Conservation (phyloP, 1,140 invertebrate genomes). For the Drosophila burlai region DNA sequence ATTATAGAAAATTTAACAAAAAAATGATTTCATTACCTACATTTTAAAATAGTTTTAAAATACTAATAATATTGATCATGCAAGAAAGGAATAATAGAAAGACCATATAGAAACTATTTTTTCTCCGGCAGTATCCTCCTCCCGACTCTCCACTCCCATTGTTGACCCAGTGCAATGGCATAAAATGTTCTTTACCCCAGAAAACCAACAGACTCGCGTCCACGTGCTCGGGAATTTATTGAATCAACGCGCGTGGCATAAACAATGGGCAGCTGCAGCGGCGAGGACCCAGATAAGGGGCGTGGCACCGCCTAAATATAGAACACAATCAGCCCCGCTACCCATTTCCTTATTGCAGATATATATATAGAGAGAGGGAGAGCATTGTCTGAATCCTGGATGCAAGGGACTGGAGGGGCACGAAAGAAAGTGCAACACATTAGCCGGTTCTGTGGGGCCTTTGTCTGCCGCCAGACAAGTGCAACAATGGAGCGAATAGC, state of each 20-base stretch:
- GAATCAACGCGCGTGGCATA: slow-evolving; percentile 71
- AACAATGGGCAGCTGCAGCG: slow-evolving; percentile 53
- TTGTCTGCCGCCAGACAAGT: slow-evolving; percentile 53
- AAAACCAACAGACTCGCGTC: slow-evolving; percentile 40
- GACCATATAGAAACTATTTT: neutral
- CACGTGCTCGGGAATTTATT: slow-evolving; percentile 58
- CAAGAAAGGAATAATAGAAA: neutral
- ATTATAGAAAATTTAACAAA: neutral
- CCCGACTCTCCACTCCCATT: neutral
- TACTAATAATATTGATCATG: too few relatives aligned
- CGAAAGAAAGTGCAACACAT: slow-evolving; percentile 70
- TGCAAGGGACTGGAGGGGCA: slow-evolving; percentile 2
- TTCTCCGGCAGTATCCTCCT: neutral
- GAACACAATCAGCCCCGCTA: slow-evolving; percentile 37
- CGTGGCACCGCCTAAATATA: slow-evolving; percentile 63
- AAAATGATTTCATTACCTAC: neutral
- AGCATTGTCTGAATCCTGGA: slow-evolving; percentile 44
- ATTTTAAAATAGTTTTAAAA: neutral
- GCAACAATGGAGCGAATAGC: slow-evolving; percentile 46
- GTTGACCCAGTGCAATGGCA: slow-evolving; percentile 18
- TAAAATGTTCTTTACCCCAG: slow-evolving; percentile 21
- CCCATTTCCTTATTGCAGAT: slow-evolving; percentile 43
- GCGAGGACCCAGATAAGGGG: slow-evolving; percentile 36
- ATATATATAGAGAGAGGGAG: neutral
- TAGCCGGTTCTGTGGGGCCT: slow-evolving; percentile 58